Base-by-base conservation (phyloP, 2,797 vertebrate genomes). In the Pyrocephalus nanus region DNA sequence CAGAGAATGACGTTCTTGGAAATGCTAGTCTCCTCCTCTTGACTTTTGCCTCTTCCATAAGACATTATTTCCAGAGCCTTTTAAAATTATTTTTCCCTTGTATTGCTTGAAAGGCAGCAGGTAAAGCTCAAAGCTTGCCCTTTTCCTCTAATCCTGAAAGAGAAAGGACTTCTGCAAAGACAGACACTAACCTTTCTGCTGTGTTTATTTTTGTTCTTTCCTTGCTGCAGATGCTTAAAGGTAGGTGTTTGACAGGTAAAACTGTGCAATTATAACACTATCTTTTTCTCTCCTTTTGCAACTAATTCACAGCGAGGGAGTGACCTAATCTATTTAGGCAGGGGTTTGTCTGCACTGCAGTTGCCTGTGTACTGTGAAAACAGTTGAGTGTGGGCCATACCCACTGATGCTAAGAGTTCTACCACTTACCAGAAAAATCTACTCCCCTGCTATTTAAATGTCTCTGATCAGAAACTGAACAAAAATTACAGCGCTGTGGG, bases 221-320 rank as follows among this genome's bases (percentile, higher is more conserved):
- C 77, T 91, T 77, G 96, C 96, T 94, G 84, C 96, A 97, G 94
- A 96, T 93, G 96, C 85, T 90, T 69, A 67, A 93, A 97, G 97
- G 96, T 97, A 96, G 85, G 96, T 97, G 72, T 91, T 81, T 73
- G 80, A 47, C 71, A 67, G 66, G 53, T 95, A 73, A 92, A 92
- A 47, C 73, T 43, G 30, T 29, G 4, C 54, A 47, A 38, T 47
- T 42, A 1, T 54, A 47, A 73, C 38, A 34, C 30, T 22, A 25
- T 81, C 15, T 42, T 26, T 70, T 65, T 84, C 26, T 89, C 16
- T 88, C 40, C 40, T 93, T 73, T 64, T 48, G 16, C 40, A 62
- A 16, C n/a, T 78, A 16, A 47, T 73, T 54, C 45, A 38, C 57
- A 65, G 45, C 58, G 74, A 90, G 32, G 29, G 45, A 32, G 20